phyloP scores from a whole-genome alignment of 2,888 invertebrate species.

The Meta bourneti region DNA sequence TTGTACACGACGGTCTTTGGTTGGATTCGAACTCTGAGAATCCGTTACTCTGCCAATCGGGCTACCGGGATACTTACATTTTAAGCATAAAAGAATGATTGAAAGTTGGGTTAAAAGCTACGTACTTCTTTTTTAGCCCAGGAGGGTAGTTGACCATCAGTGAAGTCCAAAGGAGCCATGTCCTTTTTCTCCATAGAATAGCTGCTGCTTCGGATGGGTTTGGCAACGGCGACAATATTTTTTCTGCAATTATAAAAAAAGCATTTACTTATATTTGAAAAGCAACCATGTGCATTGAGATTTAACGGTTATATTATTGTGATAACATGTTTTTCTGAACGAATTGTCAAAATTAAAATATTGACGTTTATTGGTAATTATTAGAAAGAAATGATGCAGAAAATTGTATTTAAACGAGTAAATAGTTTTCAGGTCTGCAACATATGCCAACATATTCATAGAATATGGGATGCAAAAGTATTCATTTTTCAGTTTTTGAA shows the following conservation, averaged over 20 bases:
- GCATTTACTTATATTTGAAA: background rate
- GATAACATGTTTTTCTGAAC: background rate
- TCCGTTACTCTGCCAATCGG: too few species aligned
- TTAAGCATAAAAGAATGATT: background rate
- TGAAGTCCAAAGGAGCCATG: conserved; percentile 50
- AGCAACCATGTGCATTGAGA: background rate
- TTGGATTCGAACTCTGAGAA: too few species aligned
- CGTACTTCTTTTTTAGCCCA: conserved; percentile 92
- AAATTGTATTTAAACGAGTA: too few species aligned
- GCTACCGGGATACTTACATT: too few species aligned
- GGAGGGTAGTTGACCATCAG: conserved; percentile 84
- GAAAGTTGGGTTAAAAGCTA: background rate
- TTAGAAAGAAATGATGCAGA: too few species aligned
- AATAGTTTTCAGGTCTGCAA: too few species aligned
- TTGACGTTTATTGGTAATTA: too few species aligned
- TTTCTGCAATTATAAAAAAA: conserved; percentile 51
- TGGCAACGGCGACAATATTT: conserved; percentile 63
- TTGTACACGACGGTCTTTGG: too few species aligned
- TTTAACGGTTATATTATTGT: background rate
- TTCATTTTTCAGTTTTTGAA: too few species aligned
- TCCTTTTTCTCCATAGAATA: conserved; percentile 12
- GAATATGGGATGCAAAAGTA: too few species aligned
- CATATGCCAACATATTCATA: too few species aligned
- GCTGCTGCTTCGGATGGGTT: conserved; percentile 58
- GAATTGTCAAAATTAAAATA: too few species aligned